phyloP scores from a whole-genome alignment of 2,113 vertebrate genomes.

The Oostethus manadensis region DNA sequence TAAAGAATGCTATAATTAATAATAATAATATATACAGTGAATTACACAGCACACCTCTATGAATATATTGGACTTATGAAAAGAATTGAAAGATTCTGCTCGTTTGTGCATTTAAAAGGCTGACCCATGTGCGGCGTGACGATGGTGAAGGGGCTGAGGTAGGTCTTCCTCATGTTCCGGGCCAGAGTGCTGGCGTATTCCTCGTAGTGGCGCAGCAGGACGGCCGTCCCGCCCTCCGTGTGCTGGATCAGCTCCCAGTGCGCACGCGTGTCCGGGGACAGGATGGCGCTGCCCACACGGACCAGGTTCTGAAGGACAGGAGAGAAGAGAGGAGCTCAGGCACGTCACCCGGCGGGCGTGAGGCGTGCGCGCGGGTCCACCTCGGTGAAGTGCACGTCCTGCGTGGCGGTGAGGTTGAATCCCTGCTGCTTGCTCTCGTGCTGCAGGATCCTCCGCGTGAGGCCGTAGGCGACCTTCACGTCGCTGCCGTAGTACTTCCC shows the following conservation, averaged over 20 bases:
- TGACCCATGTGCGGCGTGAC: slow-evolving; percentile 92
- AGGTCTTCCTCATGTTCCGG: slow-evolving; percentile 94
- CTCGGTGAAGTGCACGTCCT: slow-evolving; percentile 93
- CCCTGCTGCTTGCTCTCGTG: slow-evolving; percentile 85
- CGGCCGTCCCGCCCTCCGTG: slow-evolving; percentile 83
- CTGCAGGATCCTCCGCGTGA: slow-evolving; percentile 78
- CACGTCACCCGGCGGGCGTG: background rate
- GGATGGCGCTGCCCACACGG: slow-evolving; percentile 84
- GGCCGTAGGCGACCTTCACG: slow-evolving; percentile 80
- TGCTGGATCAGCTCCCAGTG: slow-evolving; percentile 96
- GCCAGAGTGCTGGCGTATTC: slow-evolving; percentile 88
- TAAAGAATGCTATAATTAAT: too few species aligned
- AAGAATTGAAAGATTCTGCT: too few species aligned
- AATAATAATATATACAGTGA: too few species aligned
- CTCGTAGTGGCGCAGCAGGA: slow-evolving; percentile 82
- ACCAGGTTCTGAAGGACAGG: slow-evolving; percentile 81
- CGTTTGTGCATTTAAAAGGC: slow-evolving; percentile 23
- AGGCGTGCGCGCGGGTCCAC: slow-evolving; percentile 52
- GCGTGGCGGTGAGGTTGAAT: slow-evolving; percentile 86
- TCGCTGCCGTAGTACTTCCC: slow-evolving; percentile 83
- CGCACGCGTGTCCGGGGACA: slow-evolving; percentile 75
- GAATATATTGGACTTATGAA: too few species aligned
- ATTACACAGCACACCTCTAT: too few species aligned
- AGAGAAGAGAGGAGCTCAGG: slow-evolving; percentile 24
- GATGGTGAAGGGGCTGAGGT: slow-evolving; percentile 94